Percentiles rank a stretch among this genome's conserved stretches.
These are phyloP conservation scores for Omphaloscelis lunosa DNA, from an alignment of 2,888 invertebrate species.

Conservation along the genomic window DNA sequence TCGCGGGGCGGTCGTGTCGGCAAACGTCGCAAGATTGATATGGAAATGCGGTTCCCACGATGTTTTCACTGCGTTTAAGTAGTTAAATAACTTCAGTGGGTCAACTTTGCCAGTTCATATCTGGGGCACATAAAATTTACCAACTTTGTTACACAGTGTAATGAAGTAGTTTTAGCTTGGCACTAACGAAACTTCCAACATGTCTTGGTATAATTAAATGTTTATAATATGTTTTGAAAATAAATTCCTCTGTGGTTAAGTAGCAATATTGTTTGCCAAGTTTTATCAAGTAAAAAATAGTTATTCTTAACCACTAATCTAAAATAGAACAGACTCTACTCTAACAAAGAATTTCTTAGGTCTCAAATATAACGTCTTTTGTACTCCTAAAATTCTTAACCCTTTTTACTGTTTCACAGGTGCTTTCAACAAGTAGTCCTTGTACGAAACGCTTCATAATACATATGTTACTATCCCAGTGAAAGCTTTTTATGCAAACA, in stretches of 20 bases:
- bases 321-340: neutral
- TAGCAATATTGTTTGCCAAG: constrained; percentile 14
- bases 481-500: constrained; percentile 2
- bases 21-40: constrained; percentile 72
- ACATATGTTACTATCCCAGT: neutral
- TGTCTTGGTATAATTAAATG: constrained; percentile 49
- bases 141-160: constrained; percentile 55
- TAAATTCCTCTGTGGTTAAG: constrained; percentile 31
- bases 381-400: constrained; percentile 13
- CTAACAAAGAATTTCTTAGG: neutral
- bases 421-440: constrained; percentile 15
- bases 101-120: constrained; percentile 58
- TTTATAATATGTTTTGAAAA: constrained; percentile 34
- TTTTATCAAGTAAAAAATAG: constrained; percentile 15
- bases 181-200: constrained; percentile 47
- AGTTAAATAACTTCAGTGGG: constrained; percentile 61
- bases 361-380: constrained; percentile 24
- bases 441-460: constrained; percentile 11
- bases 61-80: constrained; percentile 66
- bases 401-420: constrained; percentile 1
- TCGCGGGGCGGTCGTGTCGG: constrained; percentile 68
- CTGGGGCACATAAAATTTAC: constrained; percentile 56
- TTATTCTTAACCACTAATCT: neutral
- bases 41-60: constrained; percentile 72
- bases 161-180: constrained; percentile 58